Conservation (phyloP, 1,140 invertebrate species). For the Drosophila serrata region DNA sequence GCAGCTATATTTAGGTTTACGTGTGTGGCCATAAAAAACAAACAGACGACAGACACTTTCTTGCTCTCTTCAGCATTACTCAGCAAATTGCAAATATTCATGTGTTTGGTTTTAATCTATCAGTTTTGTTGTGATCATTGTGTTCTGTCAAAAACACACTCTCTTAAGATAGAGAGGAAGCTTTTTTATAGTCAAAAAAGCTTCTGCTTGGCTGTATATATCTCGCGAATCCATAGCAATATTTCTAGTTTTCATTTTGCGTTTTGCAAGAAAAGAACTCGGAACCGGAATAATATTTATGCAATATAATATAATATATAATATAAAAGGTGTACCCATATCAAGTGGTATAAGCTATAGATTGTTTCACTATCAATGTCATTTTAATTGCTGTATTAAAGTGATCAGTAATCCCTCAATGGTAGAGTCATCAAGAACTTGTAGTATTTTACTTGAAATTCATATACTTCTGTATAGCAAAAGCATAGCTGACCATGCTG, state of each 20-base stretch:
- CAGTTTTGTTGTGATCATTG: conserved; percentile 5
- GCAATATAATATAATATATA: too few species aligned
- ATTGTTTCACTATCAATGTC: not conserved
- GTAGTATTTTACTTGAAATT: not conserved
- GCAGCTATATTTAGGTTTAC: not conserved
- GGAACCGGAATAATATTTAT: not conserved
- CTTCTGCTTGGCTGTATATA: not conserved
- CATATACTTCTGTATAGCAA: not conserved
- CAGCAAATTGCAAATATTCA: not conserved
- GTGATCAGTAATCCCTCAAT: not conserved
- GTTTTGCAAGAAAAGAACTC: not conserved
- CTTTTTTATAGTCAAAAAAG: not conserved
- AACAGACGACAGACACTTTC: not conserved
- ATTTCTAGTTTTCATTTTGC: conserved; percentile 6
- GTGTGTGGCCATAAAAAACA: not conserved
- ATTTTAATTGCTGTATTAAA: not conserved
- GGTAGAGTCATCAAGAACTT: not conserved
- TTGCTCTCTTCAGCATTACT: not conserved
- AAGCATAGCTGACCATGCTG: conserved; percentile 8
- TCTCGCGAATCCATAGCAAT: not conserved
- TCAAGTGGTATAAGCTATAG: not conserved
- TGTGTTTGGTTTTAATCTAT: conserved; percentile 9
- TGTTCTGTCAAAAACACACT: not conserved
- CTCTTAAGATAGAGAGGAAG: not conserved
- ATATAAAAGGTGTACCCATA: not conserved